Base-by-base conservation (phyloP, 2,797 vertebrate genomes). In the Tachyglossus aculeatus region DNA sequence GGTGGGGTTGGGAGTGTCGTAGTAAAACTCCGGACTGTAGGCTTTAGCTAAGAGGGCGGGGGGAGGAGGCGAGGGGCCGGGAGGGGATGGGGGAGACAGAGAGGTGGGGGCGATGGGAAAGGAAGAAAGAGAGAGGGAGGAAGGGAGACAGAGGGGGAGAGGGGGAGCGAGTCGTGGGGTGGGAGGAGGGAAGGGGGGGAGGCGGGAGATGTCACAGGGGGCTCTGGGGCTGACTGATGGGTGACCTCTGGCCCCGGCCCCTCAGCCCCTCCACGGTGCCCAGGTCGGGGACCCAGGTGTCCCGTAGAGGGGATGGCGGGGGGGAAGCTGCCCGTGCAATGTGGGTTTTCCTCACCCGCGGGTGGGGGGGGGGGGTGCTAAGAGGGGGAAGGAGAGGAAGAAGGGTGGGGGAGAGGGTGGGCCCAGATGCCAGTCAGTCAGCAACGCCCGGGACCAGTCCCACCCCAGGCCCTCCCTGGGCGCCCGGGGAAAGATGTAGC, bases 1-100 rank as follows among this genome's bases (percentile, higher is more conserved):
- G 62, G 97, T 96, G 57, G 97, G 97, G 83, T 96, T 98, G 22
- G 95, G 96, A 43, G 97, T 99, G 87, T 99, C 98, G 56, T 94
- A 99, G 93, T 98, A 99, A 92, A 98, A 99, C 83, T 99, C 98
- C n/a, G 96, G 96, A 74, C 93, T 95, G 86, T 95, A 98, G 27
- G 98, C 96, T 83, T 93, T 95, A 77, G 95, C 98, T 99, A 85
- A 78, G 89, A 67, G 59, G 58, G 25, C 0, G 1, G 60, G 48
- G 2, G 39, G 65, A 67, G 13, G 54, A 47, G 73, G 77, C 78
- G 50, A 3, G 78, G 76, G 72, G 76, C 77, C 77, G 1, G 62
- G 15, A 43, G 51, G 78, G 63, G 70, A 77, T 37, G 63, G 55
- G 61, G 68, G 58, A 72, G 58, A 32, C 16, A 39, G 24, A 38